phyloP scores from a whole-genome alignment of 2,797 vertebrate genomes.

The Austrolebias charrua region DNA sequence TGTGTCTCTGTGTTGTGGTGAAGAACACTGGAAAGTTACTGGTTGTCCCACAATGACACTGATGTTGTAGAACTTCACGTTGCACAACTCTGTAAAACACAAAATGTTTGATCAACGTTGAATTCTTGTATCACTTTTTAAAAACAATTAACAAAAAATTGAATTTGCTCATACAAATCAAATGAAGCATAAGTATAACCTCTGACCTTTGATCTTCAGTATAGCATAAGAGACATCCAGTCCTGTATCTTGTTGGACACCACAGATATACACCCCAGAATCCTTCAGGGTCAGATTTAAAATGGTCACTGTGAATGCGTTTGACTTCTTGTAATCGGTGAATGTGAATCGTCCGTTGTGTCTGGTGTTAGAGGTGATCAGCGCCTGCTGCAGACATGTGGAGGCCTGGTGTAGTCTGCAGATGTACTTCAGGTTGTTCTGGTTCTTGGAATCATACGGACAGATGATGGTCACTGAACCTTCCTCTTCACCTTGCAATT shows the following conservation, averaged over 20 bases:
- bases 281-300: conserved; percentile 41
- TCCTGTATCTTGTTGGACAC: conserved; percentile 3
- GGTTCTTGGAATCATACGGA: neutral
- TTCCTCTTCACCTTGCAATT: too few relatives aligned
- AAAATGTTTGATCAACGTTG: too few relatives aligned
- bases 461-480: conserved; percentile 45
- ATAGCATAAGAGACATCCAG: conserved; percentile 44
- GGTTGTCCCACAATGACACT: conserved; percentile 12
- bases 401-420: conserved; percentile 39
- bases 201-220: conserved; percentile 28
- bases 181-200: neutral
- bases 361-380: fast-evolving
- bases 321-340: neutral
- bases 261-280: conserved; percentile 59
- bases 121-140: too few relatives aligned
- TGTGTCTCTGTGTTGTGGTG: conserved; percentile 23
- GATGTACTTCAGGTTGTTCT: conserved; percentile 39
- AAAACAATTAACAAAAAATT: too few relatives aligned
- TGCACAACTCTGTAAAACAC: conserved; percentile 56
- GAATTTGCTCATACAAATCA: neutral
- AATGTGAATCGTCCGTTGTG: conserved; percentile 8
- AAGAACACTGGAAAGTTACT: conserved; percentile 34
- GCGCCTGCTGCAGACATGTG: conserved; percentile 12
- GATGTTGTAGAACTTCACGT: conserved; percentile 1
- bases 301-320: conserved; percentile 41